These are phyloP conservation scores for Ennomos erosarius DNA, from an alignment of 2,888 invertebrate species.

Conservation along the genomic window DNA sequence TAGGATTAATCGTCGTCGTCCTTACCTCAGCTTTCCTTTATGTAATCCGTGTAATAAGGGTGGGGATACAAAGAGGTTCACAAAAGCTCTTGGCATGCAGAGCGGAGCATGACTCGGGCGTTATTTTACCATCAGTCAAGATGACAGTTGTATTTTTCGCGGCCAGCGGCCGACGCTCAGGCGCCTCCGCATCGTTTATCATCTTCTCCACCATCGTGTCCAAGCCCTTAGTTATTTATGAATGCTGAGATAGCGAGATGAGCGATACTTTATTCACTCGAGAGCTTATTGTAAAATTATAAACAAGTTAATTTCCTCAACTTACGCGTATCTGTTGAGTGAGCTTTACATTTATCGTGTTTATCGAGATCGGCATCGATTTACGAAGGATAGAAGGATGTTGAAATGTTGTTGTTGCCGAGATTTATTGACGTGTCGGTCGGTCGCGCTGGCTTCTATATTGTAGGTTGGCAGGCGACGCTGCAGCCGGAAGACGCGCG, in stretches of 20 bases:
- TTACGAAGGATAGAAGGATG: constrained; percentile 32
- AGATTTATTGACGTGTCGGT: constrained; percentile 50
- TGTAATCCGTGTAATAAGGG: constrained; percentile 71
- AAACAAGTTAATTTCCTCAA: constrained; percentile 20
- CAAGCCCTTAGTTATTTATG: constrained; percentile 72
- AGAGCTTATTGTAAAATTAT: constrained; percentile 25
- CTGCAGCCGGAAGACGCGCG: constrained; percentile 59
- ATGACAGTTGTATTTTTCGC: constrained; percentile 84
- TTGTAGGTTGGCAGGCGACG: constrained; percentile 50
- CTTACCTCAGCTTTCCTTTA: constrained; percentile 58
- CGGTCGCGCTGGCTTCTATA: constrained; percentile 42
- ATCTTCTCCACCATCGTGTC: constrained; percentile 69
- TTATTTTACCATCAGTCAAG: constrained; percentile 83
- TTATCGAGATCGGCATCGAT: constrained; percentile 17
- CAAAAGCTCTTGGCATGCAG: constrained; percentile 77
- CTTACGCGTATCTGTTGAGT: neutral
- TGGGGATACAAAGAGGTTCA: constrained; percentile 67
- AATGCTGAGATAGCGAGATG: constrained; percentile 50
- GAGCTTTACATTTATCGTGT: constrained; percentile 1
- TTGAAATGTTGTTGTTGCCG: constrained; percentile 44
- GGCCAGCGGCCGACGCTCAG: constrained; percentile 77
- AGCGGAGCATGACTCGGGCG: constrained; percentile 74
- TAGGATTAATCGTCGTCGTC: constrained; percentile 48
- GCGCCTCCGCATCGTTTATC: constrained; percentile 80
- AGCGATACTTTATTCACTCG: constrained; percentile 41